phyloP scores from a whole-genome alignment of 2,888 invertebrate species.

The Doris montereyensis region DNA sequence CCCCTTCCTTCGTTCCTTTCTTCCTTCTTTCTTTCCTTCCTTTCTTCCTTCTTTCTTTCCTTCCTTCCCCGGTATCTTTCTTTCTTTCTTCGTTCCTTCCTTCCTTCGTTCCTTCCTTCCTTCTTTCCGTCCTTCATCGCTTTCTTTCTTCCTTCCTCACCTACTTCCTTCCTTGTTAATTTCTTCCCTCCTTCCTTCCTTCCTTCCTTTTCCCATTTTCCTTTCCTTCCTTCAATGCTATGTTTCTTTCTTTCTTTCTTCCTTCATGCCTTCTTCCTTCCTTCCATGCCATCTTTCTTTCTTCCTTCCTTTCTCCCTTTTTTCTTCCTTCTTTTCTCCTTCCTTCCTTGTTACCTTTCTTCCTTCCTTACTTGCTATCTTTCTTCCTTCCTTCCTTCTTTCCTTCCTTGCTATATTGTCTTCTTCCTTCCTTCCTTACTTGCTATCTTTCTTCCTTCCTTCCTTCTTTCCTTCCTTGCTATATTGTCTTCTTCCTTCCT shows the following conservation, averaged over 20 bases:
- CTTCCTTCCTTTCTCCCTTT: not conserved
- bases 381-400: not conserved
- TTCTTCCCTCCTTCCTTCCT: not conserved
- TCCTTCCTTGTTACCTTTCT: not conserved
- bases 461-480: too few species aligned
- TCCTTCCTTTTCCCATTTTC: not conserved
- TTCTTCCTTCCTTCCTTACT: not conserved
- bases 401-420: not conserved
- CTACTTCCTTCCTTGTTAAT: not conserved
- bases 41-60: not conserved
- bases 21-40: not conserved
- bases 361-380: not conserved
- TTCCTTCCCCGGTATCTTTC: not conserved
- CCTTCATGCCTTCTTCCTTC: not conserved
- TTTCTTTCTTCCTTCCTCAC: not conserved
- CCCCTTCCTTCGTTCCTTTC: not conserved
- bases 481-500: not conserved
- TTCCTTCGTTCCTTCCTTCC: not conserved
- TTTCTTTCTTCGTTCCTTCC: not conserved
- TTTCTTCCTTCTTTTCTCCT: not conserved
- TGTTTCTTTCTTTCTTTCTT: not conserved
- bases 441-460: not conserved
- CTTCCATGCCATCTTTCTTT: not conserved
- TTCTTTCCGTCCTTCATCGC: not conserved
- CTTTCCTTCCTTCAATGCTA: not conserved